A percentile compares a stretch with the other conserved stretches of the same genome.
phyloP scores from a whole-genome alignment of 2,797 vertebrate genomes.

The Falco naumanni region DNA sequence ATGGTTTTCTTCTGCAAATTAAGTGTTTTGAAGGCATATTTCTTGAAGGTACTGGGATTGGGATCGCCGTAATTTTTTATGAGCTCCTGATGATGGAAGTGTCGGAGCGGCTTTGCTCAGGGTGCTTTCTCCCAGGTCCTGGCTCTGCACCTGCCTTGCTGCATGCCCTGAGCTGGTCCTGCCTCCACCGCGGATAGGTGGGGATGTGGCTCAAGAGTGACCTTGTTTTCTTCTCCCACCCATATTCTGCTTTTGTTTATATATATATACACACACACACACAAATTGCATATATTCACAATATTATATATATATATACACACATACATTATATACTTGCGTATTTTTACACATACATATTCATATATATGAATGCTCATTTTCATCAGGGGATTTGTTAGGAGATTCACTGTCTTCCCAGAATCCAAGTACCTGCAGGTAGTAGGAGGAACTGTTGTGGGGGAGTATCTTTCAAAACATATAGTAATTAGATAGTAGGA shows the following conservation, averaged over 20 bases:
- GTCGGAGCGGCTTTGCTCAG: rapidly evolving
- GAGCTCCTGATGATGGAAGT: neutral
- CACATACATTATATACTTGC: neutral
- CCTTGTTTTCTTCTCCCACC: neutral
- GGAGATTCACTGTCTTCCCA: neutral
- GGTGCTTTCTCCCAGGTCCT: neutral
- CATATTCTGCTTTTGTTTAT: neutral
- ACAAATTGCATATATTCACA: neutral
- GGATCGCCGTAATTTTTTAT: neutral
- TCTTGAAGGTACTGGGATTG: neutral
- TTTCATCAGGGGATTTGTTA: neutral
- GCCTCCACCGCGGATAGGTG: neutral
- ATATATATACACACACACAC: neutral
- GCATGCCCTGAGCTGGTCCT: neutral
- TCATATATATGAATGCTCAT: neutral
- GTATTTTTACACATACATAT: neutral
- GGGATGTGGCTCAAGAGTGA: neutral
- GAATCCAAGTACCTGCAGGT: neutral
- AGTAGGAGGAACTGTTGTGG: neutral
- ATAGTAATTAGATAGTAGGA: neutral
- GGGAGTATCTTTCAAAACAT: neutral
- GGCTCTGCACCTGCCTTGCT: neutral
- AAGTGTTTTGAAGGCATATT: neutral
- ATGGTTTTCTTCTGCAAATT: neutral
- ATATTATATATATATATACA: neutral